Conservation (phyloP, 2,113 vertebrate genomes). For the Chloropsis cyanopogon region DNA sequence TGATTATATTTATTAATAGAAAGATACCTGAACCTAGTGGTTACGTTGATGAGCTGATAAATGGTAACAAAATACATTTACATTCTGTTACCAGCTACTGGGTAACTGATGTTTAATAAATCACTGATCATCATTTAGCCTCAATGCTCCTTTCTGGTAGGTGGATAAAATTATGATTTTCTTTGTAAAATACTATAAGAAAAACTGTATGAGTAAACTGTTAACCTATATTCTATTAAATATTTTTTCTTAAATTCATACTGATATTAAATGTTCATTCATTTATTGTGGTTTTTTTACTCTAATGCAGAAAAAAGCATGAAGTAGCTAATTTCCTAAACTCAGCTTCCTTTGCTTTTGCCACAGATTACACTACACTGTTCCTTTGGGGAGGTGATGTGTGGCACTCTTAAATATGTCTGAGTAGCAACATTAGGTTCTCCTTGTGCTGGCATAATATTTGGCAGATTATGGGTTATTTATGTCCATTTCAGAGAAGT, state of each 20-base stretch:
- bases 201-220: background rate
- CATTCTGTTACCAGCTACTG: background rate
- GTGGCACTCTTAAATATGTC: background rate
- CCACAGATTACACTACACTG: rapidly evolving
- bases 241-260: background rate
- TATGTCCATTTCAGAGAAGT: background rate
- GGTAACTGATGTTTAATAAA: background rate
- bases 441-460: background rate
- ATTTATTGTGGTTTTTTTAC: background rate
- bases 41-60: background rate
- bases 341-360: background rate
- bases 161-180: background rate
- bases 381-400: background rate
- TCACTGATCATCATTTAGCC: background rate
- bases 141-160: background rate
- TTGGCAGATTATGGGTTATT: background rate
- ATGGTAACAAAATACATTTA: background rate
- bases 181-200: background rate
- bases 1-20: background rate
- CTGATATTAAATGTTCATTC: background rate
- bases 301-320: background rate
- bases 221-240: background rate
- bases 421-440: background rate
- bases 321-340: background rate
- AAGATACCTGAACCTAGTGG: background rate